Conservation (phyloP, 2,888 invertebrate species). For the Agriopis aurantiaria region DNA sequence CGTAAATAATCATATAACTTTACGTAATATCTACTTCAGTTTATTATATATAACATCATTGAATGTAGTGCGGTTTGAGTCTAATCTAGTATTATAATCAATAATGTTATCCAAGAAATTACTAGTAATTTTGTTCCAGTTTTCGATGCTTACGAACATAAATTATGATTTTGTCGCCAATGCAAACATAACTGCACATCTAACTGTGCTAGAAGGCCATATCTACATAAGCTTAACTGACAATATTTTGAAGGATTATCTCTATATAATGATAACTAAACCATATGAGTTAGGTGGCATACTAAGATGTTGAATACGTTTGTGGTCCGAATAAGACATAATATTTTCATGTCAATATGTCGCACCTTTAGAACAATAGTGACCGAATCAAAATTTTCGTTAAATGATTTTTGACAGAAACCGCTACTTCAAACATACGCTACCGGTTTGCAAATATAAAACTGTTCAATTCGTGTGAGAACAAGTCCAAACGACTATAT, state of each 20-base stretch:
- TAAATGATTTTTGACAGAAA: no score
- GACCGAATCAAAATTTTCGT: no score
- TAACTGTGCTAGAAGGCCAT: constrained; percentile 29
- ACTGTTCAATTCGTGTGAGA: no score
- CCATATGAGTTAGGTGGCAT: constrained; percentile 8
- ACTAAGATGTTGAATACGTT: constrained; percentile 4
- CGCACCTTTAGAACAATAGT: no score
- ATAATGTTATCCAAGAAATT: constrained; percentile 23
- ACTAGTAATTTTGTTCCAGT: constrained; percentile 40
- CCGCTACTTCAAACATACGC: no score
- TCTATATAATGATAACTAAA: constrained; percentile 21
- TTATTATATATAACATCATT: no score
- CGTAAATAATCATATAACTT: no score
- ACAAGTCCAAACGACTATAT: no score
- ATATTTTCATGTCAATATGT: constrained; percentile 16
- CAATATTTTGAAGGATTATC: constrained; percentile 51
- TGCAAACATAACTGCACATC: constrained; percentile 38
- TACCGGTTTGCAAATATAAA: no score
- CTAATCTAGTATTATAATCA: constrained; percentile 21
- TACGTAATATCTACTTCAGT: no score
- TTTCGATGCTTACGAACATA: constrained; percentile 42
- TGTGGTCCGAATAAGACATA: constrained; percentile 28
- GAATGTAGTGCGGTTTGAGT: constrained; percentile 2
- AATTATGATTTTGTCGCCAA: constrained; percentile 49
- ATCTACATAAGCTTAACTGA: constrained; percentile 43